Base-by-base conservation (phyloP, 2,113 vertebrate species). In the Columbina picui region DNA sequence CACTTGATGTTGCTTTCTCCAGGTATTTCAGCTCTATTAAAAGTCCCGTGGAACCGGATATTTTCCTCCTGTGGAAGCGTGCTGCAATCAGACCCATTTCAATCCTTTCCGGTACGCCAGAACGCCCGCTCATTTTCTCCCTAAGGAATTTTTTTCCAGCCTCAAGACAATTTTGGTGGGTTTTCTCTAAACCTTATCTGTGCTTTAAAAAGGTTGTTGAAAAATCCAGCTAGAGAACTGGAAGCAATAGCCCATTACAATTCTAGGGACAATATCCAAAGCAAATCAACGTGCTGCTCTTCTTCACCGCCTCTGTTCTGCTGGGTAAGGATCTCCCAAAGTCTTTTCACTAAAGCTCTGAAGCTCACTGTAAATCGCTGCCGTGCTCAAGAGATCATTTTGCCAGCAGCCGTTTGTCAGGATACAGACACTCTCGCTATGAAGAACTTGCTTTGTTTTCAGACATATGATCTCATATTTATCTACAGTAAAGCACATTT, bases 21-120 rank as follows among this genome's bases (percentile, higher is more conserved):
- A 70, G 36, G 50, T 43, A 69, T 32, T 77, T 55, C 55, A 88
- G 45, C 63, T 85, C 10, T 5, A 65, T 73, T 59, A 63, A 2
- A 80, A 86, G 32, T 77, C 68, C 60, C 84, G 26, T 74, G 69
- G 89, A 83, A 94, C 26, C 71, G 85, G 49, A 55, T 3, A 63
- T 70, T 87, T 70, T 50, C 56, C 83, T 88, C 45, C 71, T 41
- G 53, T 41, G 63, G 70, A 91, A 86, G 90, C 27, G 57, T 11
- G 63, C 68, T 83, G 67, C 79, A 90, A 57, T 70, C 60, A 93
- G 86, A 30, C 64, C 43, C 0, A 0, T 74, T 92, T 78, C 38
- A 81, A 56, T 52, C 76, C 43, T 87, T 83, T 86, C 38, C 38
- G 56, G 27, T 74, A 87, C 63, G 55, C 38, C 32, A 43, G n/a